Base-by-base conservation (phyloP, 1,140 invertebrate species). In the Ditylenchus dipsaci region DNA sequence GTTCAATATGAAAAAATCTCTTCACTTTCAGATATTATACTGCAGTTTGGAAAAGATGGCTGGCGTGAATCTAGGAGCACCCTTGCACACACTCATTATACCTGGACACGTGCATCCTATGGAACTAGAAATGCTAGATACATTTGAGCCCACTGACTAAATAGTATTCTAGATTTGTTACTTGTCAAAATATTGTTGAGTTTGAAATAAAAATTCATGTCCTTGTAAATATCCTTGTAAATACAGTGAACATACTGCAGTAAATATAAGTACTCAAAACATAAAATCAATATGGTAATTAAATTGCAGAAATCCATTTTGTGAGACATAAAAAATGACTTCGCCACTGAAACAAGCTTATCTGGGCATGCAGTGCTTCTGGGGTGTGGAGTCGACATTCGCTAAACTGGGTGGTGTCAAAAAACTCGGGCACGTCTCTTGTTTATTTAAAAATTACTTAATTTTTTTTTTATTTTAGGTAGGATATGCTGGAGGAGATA, bases 301-400 rank as follows among this genome's bases (percentile, higher is more conserved):
- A n/a, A n/a, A n/a, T n/a, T n/a, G n/a, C n/a, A n/a, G n/a, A n/a
- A n/a, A n/a, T n/a, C n/a, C n/a, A n/a, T n/a, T n/a, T n/a, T n/a
- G n/a, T 45, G 43, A 45, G n/a, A 45, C 43, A 45, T 45, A n/a
- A 13, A 45, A 11, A 45, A 74, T 74, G 68, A 21, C 56, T 23
- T 74, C 68, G 19, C 27, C 59, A n/a, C 45, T 72, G 1, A 87
- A 71, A 84, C 85, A 42, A 63, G 92, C 92, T 0, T 93, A 91
- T 0, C 93, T 95, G 83, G 92, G 91, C 5, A 92, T 96, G 91
- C 91, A 91, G 53, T 96, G 93, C 84, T 97, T 97, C 84, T 96
- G 93, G 93, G 90, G 90, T 29, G 90, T 90, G 21, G 93, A 96
- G 82, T 90, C 90, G 0, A 85, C 91, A 58, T 95, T 92, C 84